phyloP scores from a whole-genome alignment of 2,888 invertebrate genomes.

The Folsomia manolachei region DNA sequence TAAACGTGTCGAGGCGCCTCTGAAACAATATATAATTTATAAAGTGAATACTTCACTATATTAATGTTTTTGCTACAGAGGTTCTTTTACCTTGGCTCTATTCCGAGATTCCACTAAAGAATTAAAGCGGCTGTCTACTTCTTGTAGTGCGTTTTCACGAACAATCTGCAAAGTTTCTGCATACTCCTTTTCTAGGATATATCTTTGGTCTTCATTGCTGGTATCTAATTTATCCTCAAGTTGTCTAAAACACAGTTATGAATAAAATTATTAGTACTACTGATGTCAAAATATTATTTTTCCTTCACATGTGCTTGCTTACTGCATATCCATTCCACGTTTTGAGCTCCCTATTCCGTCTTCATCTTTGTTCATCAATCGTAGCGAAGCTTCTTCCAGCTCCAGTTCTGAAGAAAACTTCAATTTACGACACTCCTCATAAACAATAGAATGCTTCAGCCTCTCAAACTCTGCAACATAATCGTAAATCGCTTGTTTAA shows the following conservation, averaged over 20 bases:
- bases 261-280: no score
- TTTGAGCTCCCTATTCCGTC: no score
- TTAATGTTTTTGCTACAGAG: background rate
- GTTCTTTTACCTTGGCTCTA: constrained; percentile 31
- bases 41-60: background rate
- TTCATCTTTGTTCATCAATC: no score
- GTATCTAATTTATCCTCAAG: background rate
- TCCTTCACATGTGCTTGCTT: no score
- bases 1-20: constrained; percentile 36
- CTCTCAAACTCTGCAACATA: constrained; percentile 31
- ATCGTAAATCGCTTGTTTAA: constrained; percentile 21
- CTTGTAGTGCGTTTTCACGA: background rate
- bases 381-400: no score
- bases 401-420: constrained; percentile 15
- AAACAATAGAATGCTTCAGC: constrained; percentile 31
- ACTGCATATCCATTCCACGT: no score
- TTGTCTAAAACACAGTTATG: background rate
- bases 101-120: constrained; percentile 21
- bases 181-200: constrained; percentile 13
- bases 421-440: constrained; percentile 20
- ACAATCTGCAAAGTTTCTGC: constrained; percentile 11
- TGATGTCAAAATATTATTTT: no score
- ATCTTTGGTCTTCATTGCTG: background rate
- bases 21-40: constrained; percentile 16
- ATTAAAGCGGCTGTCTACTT: constrained; percentile 26